These are phyloP conservation scores for Shinisaurus crocodilurus DNA, from an alignment of 2,113 vertebrate genomes.

Conservation along the genomic window DNA sequence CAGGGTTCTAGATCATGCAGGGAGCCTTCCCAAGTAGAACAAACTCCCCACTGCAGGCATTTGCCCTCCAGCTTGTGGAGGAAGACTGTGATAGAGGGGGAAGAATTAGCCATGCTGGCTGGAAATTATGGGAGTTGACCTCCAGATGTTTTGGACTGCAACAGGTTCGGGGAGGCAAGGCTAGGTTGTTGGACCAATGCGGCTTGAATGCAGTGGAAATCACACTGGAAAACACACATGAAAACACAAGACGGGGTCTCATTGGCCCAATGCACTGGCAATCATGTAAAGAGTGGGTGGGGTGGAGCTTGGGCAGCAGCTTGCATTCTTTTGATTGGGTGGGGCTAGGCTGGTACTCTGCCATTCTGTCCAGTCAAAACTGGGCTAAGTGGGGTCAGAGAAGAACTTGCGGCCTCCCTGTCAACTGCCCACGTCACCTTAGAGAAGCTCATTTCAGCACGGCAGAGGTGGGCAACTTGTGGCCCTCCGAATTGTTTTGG, in stretches of 20 bases:
- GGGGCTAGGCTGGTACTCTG: neutral
- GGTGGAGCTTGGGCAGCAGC: neutral
- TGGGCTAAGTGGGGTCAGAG: no score
- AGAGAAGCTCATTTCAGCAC: neutral
- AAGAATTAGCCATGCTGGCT: no score
- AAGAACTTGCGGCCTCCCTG: neutral
- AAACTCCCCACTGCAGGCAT: no score
- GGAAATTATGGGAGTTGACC: no score
- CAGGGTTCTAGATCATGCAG: no score
- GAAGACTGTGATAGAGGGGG: no score
- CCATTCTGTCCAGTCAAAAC: no score
- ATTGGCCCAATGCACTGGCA: neutral
- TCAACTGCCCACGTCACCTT: neutral
- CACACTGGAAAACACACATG: neutral
- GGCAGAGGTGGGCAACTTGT: neutral
- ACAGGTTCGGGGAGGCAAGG: no score
- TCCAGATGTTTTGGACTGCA: no score
- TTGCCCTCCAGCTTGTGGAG: no score
- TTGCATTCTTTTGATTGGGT: neutral
- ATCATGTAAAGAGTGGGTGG: neutral
- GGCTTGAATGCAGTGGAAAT: neutral
- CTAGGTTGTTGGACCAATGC: neutral
- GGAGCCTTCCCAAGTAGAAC: no score
- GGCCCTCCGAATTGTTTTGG: no score
- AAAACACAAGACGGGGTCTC: neutral